Base-by-base conservation (phyloP, 2,797 vertebrate species). In the Petrocephalus schoutedeni region DNA sequence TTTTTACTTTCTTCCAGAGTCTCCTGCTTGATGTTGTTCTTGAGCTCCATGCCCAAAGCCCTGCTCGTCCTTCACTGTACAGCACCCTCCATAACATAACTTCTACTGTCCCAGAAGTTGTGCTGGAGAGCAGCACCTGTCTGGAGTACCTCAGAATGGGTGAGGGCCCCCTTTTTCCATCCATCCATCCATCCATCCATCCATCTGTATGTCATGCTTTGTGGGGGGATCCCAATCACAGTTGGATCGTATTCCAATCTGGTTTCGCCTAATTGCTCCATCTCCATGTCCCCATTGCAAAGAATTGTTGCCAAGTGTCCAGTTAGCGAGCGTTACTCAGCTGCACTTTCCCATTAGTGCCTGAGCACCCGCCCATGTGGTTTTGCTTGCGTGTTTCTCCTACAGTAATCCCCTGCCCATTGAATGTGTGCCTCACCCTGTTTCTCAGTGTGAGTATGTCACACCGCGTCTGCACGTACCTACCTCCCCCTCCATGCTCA, bases 21-120 rank as follows among this genome's bases (percentile, higher is more conserved):
- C 92, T 96, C 85, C 41, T 94, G 93, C 92, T 97, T 83, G 94
- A 94, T 36, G 23, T 89, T 89, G 89, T 93, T 2, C 87, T 95
- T 89, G 93, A 96, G 85, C 92, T 89, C 87, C 90, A 89, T 0
- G n/a, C 89, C 8, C 90, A 28, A 85, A 88, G 89, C 85, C 90
- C 91, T 89, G 89, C 80, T 57, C 87, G 51, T 82, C 87, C 21
- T 32, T 51, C 87, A 16, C 93, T 94, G 71, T 88, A 87, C 21
- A 84, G 91, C 56, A 91, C 92, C 87, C 16, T 95, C 51, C 92
- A 91, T 45, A 84, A 90, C 64, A 21, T 88, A 80, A 88, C 96
- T 89, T 92, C 92, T 87, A 87, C 95, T 90, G 67, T 61, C 88
- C 91, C 94, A 90, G 95, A 97, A 92, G 32, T 87, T 82, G 88